Base-by-base conservation (phyloP, 2,797 vertebrate species). In the Chlorospingus semifuscus region DNA sequence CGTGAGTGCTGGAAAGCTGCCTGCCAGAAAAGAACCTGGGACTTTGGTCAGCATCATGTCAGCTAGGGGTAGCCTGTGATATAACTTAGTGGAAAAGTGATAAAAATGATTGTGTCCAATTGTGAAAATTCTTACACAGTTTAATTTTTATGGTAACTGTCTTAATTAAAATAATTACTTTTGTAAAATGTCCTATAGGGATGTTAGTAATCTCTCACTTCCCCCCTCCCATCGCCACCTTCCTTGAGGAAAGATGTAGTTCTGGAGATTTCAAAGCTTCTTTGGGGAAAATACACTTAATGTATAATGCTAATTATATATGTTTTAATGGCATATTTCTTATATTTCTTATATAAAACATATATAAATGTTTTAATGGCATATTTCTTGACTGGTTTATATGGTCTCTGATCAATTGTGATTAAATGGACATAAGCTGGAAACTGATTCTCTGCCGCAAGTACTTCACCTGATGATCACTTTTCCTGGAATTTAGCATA, bases 401-500 rank as follows among this genome's bases (percentile, higher is more conserved):
- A 6, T 75, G 44, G 18, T 49, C 17, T 44, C 8, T 84, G 23
- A 75, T 83, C 34, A 60, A 1, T 56, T 92, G 21, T 53, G 52
- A 36, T 86, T 75, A 71, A 86, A 68, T 52, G 21, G 64, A 83
- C 1, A 0, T 47, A 76, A 84, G 11, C 11, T 69, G 55, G 30
- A 83, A 92, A 75, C 16, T 32, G 55, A 57, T 66, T 79, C 16
- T 90, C 20, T 93, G 37, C 15, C 5, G 1, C 20, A 34, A 21
- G 18, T 84, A 32, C 15, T 69, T 88, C 27, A 82, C 36, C 24
- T 63, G 36, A 39, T 82, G 20, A 63, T 87, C 11, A 8, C 14
- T 87, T 21, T 87, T 84, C 63, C 50, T 87, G 46, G 68, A 91
- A 83, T 74, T 83, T 59, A 80, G 29, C 46, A 44, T 32, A 80